Evolutionary conservation across 2,797 vertebrate species (phyloP).

Genomic region (Neoniphon sammara): DNA sequence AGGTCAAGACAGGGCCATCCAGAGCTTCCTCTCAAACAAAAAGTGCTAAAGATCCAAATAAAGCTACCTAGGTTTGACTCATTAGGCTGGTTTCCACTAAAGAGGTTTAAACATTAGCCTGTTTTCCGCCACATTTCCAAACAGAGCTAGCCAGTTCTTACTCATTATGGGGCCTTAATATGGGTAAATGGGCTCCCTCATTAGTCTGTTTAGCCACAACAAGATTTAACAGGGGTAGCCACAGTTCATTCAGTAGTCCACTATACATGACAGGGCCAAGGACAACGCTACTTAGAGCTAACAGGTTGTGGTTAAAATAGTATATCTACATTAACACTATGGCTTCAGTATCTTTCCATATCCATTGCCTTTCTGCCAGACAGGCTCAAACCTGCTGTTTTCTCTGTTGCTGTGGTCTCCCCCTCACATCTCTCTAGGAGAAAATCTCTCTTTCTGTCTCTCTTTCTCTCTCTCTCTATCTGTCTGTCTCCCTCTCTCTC

Average conservation of each 20-base stretch:
- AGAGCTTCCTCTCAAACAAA: neutral
- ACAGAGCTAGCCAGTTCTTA: slow-evolving; percentile 13
- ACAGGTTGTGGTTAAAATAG: neutral
- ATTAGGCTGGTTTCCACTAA: slow-evolving; percentile 35
- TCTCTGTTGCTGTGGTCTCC: too few species aligned
- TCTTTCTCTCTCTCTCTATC: slow-evolving; percentile 2
- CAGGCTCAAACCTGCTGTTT: neutral
- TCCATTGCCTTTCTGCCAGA: neutral
- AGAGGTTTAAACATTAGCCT: slow-evolving; percentile 7
- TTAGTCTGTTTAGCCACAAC: neutral
- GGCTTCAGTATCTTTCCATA: neutral
- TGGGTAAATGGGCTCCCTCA: neutral
- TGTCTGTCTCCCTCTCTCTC: neutral
- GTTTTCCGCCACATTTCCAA: slow-evolving; percentile 16
- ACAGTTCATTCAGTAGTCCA: neutral
- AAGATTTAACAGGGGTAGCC: neutral
- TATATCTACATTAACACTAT: neutral
- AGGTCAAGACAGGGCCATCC: neutral
- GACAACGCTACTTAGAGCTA: neutral
- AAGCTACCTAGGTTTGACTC: neutral
- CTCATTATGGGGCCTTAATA: slow-evolving; percentile 12
- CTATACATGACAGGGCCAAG: neutral
- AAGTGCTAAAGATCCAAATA: slow-evolving; percentile 9
- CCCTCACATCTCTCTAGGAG: slow-evolving; percentile 27
- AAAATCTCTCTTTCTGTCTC: slow-evolving; percentile 21